These are phyloP conservation scores for Andrena haemorrhoa DNA, from an alignment of 2,888 invertebrate species.

Conservation along the genomic window DNA sequence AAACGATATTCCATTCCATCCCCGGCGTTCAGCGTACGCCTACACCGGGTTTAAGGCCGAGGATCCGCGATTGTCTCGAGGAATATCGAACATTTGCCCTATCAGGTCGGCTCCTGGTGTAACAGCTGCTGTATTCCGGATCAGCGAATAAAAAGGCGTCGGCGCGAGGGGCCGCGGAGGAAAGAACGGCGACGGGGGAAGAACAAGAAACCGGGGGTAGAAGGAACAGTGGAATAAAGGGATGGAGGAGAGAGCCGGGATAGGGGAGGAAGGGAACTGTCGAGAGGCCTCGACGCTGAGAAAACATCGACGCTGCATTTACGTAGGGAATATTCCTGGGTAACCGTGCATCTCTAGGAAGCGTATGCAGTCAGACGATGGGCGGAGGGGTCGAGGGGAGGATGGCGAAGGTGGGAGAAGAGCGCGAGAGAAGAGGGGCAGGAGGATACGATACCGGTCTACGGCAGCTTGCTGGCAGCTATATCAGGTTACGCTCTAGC, in stretches of 20 bases:
- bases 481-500: conserved; percentile 78
- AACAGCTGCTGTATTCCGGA: conserved; percentile 70
- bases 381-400: conserved; percentile 37
- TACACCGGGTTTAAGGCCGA: conserved; percentile 22
- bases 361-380: conserved; percentile 60
- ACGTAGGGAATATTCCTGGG: conserved; percentile 71
- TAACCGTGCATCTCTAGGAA: conserved; percentile 69
- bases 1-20: conserved; percentile 48
- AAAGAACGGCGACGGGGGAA: not conserved
- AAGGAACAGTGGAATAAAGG: conserved; percentile 14
- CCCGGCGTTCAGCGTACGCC: conserved; percentile 25
- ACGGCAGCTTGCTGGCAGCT: conserved; percentile 75
- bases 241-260: not conserved
- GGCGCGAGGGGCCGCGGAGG: not conserved
- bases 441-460: conserved; percentile 67
- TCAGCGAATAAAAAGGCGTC: conserved; percentile 58
- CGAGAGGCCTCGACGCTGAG: conserved; percentile 63
- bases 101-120: conserved; percentile 50
- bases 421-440: conserved; percentile 23
- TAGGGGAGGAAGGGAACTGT: conserved; percentile 27
- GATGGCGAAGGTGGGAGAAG: conserved; percentile 45
- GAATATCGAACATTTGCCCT: conserved; percentile 69
- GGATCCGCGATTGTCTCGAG: conserved; percentile 41
- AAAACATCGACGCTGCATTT: conserved; percentile 76
- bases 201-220: conserved; percentile 1